phyloP scores from a whole-genome alignment of 2,888 invertebrate genomes.

The Protonemura montana region DNA sequence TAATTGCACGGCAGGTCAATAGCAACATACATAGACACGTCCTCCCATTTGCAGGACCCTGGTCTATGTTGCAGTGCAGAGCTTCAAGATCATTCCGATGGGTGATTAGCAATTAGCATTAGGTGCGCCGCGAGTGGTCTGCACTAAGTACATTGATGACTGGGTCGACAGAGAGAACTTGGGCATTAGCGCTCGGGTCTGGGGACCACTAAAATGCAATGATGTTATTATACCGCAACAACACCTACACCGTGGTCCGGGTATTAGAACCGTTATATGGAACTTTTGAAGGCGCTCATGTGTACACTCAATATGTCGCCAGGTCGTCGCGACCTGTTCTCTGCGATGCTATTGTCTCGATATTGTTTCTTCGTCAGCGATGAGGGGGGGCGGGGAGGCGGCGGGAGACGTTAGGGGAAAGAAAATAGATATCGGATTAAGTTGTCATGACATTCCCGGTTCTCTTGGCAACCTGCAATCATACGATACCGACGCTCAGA shows the following conservation, averaged over 20 bases:
- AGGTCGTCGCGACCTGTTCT: neutral
- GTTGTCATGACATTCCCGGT: neutral
- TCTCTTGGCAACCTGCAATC: neutral
- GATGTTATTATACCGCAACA: neutral
- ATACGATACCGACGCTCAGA: neutral
- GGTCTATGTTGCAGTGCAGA: neutral
- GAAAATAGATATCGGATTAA: constrained; percentile 12
- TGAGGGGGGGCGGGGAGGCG: neutral
- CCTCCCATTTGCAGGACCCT: neutral
- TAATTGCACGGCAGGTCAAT: constrained; percentile 26
- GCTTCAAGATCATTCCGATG: constrained; percentile 1
- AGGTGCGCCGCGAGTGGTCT: neutral
- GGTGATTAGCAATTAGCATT: neutral
- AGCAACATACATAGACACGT: neutral
- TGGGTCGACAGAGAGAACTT: neutral
- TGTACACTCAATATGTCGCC: neutral
- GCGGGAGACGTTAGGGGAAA: neutral
- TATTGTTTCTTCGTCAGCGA: constrained; percentile 3
- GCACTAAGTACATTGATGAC: neutral
- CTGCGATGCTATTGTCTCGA: neutral
- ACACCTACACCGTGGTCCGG: too few relatives aligned
- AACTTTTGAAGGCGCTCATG: neutral
- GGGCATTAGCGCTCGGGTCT: neutral
- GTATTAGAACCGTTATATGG: too few relatives aligned
- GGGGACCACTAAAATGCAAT: neutral